Base-by-base conservation (phyloP, 1,140 invertebrate species). In the Magallana angulata region DNA sequence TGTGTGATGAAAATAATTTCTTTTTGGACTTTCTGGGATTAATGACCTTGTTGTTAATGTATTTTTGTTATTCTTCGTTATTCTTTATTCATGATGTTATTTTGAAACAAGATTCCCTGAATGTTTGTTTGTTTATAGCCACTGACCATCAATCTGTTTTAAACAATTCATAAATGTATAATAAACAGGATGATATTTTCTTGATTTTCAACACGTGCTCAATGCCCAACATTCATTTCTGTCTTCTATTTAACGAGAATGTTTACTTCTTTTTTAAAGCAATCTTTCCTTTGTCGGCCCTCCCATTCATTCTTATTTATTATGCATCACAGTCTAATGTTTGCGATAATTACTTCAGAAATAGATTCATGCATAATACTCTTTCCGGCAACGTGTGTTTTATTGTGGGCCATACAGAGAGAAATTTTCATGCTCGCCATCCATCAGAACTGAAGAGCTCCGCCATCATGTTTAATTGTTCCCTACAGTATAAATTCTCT, bases 281-380 rank as follows among this genome's bases (percentile, higher is more conserved):
- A 76, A 12, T 18, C 24, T 30, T 0, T 12, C 14, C 68, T 76
- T 76, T 76, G 68, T 76, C 68, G 68, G 68, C 68, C 9, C 30
- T 18, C 36, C 68, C 7, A 76, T 76, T 76, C 18, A 76, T 76
- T 24, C 24, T 36, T 76, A 30, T 76, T 76, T 76, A 76, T 76
- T 76, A 76, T 76, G 24, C 36, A 48, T 48, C 36, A 68, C 64
- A 7, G 14, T 68, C 18, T n/a, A 24, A 12, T 30, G 18, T 76
- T 76, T 76, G 36, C 24, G 68, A 76, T 76, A 76, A 76, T 76
- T 76, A 76, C 68, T 76, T 76, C 68, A 76, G 68, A 76, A 76
- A 76, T 76, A 76, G 68, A 76, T 30, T 36, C 36, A 36, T 36
- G 68, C 68, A 76, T 18, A 76, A 36, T 76, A 12, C 24, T 76